A percentile compares a stretch with the other conserved stretches of the same genome.
phyloP scores from a whole-genome alignment of 2,113 vertebrate species.

The Saguinus midas region DNA sequence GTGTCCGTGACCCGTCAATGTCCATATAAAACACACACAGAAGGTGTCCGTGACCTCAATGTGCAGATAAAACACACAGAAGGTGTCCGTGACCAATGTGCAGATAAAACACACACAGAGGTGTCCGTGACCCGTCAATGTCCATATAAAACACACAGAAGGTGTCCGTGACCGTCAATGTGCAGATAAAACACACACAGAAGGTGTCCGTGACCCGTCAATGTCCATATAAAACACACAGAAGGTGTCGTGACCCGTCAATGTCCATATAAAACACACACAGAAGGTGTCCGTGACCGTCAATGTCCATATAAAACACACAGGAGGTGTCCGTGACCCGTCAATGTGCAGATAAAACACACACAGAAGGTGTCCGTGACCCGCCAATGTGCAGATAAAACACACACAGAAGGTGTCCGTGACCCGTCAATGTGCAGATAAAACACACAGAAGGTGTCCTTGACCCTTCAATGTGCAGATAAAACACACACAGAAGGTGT shows the following conservation, averaged over 20 bases:
- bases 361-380: constrained; percentile 9
- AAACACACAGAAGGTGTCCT: too few species aligned
- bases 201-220: too few species aligned
- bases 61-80: too few species aligned
- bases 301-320: too few species aligned
- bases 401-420: background rate
- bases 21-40: too few species aligned
- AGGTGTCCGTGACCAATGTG: background rate
- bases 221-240: background rate
- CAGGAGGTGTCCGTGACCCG: too few species aligned
- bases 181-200: too few species aligned
- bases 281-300: too few species aligned
- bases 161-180: too few species aligned
- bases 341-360: background rate
- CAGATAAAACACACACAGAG: background rate
- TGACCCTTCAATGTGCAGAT: background rate
- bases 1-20: too few species aligned
- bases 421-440: too few species aligned
- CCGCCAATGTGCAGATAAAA: background rate
- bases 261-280: background rate
- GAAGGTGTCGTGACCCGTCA: constrained; percentile 38
- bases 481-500: constrained; percentile 7
- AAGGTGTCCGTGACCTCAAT: too few species aligned
- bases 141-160: background rate
- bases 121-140: constrained; percentile 36